These are phyloP conservation scores for Nebria ingens DNA, from an alignment of 1,140 invertebrate species.

Conservation along the genomic window DNA sequence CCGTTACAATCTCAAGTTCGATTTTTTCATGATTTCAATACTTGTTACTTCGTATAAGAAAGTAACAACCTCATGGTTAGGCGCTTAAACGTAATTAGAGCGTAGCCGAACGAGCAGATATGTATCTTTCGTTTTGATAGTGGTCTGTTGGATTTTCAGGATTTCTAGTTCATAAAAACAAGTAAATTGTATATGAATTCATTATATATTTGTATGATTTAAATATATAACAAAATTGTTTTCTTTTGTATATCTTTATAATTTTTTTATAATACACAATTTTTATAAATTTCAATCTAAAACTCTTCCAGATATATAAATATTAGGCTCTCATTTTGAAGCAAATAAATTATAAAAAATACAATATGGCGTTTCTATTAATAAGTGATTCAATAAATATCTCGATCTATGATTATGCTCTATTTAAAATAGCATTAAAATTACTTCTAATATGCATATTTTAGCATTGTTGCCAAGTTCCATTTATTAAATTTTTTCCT, in stretches of 20 bases:
- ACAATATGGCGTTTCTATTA: not conserved
- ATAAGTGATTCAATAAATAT: not conserved
- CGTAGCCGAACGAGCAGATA: too few relatives aligned
- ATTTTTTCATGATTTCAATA: too few relatives aligned
- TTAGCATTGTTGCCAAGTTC: not conserved
- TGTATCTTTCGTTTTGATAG: too few relatives aligned
- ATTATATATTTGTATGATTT: constrained; percentile 4
- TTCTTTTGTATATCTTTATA: not conserved
- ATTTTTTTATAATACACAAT: not conserved
- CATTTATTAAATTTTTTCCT: not conserved
- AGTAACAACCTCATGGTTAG: too few relatives aligned
- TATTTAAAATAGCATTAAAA: not conserved
- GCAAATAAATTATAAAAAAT: constrained; percentile 6
- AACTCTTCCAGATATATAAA: constrained; percentile 2
- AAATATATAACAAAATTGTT: constrained; percentile 6
- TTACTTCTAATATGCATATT: not conserved
- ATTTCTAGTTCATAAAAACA: too few relatives aligned
- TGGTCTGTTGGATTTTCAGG: too few relatives aligned
- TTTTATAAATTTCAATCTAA: not conserved
- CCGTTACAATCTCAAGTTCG: too few relatives aligned
- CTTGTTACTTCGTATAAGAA: too few relatives aligned
- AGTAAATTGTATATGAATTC: constrained; percentile 2
- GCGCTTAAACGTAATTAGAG: too few relatives aligned
- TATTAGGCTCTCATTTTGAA: not conserved
- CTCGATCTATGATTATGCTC: not conserved